Evolutionary conservation across 1,140 invertebrate species (phyloP), one percentile per base, ranked within the genome.

Genomic region (Lepidotrigona ventralis): DNA sequence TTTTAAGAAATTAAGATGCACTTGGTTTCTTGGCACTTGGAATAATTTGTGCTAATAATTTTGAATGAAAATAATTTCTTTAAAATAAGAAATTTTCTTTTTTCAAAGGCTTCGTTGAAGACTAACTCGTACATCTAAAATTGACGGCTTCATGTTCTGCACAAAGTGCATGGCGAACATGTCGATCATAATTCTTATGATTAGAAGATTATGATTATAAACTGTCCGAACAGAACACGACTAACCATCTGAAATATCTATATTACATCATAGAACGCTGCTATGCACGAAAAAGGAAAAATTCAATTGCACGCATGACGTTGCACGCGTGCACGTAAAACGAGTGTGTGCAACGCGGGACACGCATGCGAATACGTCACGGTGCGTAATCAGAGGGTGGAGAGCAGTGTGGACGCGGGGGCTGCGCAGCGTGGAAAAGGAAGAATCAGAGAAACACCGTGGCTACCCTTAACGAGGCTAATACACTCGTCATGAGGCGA

Each of bases 391-490:
- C 66, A 39, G 46, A 54, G 76, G 66, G 29, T 60, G 19, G 51
- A 60, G 21, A 29, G 53, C 54, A 21, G 9, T 12, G 23, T 58
- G 11, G 26, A 17, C 26, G 46, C 56, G 73, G 29, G 72, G 72
- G 29, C 54, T 54, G 72, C 12, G 29, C 26, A 64, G 33, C n/a
- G 73, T 54, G 78, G 56, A 81, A 80, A 82, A 86, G 81, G 73
- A 87, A 87, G 87, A 87, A 90, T 68, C 81, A 86, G 86, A 90
- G 89, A 84, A 90, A 91, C 85, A 91, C 85, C 83, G 73, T 91
- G 90, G 89, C 85, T 88, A 89, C 84, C 88, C 87, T 89, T 94
- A 93, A 93, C 93, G 92, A 94, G 92, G 91, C 92, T 92, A 93
- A 93, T 94, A 90, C 85, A 86, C 87, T 86, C 89, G 91, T 91